Conservation (phyloP, 2,797 vertebrate species). For the Gallinago solitaria region DNA sequence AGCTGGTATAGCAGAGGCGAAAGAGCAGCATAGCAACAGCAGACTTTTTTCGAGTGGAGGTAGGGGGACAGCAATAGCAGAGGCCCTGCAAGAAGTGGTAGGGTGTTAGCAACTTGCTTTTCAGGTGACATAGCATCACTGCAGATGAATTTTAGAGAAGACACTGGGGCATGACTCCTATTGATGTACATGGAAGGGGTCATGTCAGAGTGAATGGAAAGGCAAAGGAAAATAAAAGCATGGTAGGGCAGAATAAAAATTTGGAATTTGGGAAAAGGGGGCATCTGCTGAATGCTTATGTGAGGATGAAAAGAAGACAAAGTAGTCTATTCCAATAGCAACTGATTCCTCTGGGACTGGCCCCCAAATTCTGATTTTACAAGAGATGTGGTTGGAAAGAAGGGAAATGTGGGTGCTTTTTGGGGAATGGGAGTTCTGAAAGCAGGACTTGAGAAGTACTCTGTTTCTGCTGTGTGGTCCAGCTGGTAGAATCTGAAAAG, state of each 20-base stretch:
- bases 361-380: neutral
- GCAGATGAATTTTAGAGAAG: neutral
- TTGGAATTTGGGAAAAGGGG: neutral
- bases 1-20: neutral
- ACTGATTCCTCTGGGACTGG: neutral
- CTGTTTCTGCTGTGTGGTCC: neutral
- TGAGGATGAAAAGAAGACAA: neutral
- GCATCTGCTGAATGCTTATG: neutral
- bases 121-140: neutral
- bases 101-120: neutral
- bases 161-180: neutral
- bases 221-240: neutral
- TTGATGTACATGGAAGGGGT: neutral
- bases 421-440: neutral
- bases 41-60: neutral
- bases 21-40: neutral
- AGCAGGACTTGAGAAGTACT: accelerated
- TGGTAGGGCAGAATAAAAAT: neutral
- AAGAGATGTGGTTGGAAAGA: neutral
- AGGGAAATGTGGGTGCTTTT: neutral
- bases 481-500: neutral
- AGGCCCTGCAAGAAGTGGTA: neutral
- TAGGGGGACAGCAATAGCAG: neutral
- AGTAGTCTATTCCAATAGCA: neutral
- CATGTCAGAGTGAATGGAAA: neutral